These are phyloP conservation scores for Enchytraeus crypticus DNA, from an alignment of 2,888 invertebrate species.

Conservation along the genomic window DNA sequence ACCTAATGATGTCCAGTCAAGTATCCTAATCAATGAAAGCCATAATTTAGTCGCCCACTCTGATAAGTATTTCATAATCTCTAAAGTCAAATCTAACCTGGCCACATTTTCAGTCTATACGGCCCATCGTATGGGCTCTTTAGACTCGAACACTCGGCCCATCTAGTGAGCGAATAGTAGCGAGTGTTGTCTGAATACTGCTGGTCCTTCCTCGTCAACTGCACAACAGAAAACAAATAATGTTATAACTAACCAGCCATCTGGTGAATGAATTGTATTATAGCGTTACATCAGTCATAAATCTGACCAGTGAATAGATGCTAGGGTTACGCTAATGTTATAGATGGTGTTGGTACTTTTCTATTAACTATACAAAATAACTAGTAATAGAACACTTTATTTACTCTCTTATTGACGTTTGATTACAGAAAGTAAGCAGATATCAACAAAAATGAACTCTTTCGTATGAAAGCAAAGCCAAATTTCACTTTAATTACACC, in stretches of 20 bases:
- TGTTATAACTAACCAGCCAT: not conserved
- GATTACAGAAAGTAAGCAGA: not conserved
- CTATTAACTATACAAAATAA: not conserved
- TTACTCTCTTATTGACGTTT: not conserved
- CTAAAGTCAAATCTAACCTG: too few relatives aligned
- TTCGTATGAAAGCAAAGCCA: not conserved
- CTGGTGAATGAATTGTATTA: too few relatives aligned
- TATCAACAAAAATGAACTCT: not conserved
- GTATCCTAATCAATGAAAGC: too few relatives aligned
- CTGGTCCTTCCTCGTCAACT: slow-evolving; percentile 46
- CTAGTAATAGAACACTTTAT: not conserved
- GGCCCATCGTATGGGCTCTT: slow-evolving; percentile 81
- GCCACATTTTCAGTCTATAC: slow-evolving; percentile 36
- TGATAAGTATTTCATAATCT: too few relatives aligned
- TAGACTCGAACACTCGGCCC: slow-evolving; percentile 78
- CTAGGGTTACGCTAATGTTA: too few relatives aligned
- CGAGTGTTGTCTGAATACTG: slow-evolving; percentile 41
- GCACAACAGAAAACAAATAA: slow-evolving; percentile 1
- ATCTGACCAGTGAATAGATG: too few relatives aligned
- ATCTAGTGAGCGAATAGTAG: slow-evolving; percentile 44
- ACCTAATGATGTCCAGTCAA: too few relatives aligned
- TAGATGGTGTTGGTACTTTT: not conserved
- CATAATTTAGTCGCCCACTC: too few relatives aligned
- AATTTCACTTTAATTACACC: not conserved
- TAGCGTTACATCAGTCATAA: too few relatives aligned